Base-by-base conservation (phyloP, 1,140 invertebrate species). In the Drosophila kurseongensis region DNA sequence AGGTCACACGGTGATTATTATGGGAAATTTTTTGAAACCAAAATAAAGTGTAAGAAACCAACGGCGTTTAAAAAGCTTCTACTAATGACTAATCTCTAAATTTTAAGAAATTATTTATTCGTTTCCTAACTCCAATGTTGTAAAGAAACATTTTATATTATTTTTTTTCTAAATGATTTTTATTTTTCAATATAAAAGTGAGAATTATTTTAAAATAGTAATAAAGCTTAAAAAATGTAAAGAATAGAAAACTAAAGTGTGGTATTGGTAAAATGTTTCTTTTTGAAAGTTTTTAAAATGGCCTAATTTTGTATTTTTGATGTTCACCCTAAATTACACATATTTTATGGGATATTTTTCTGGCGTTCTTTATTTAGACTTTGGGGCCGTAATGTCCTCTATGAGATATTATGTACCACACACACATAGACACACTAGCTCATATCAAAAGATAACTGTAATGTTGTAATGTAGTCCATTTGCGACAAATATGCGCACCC, bases 401-500 rank as follows among this genome's bases (percentile, higher is more conserved):
- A 68, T 68, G 45, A 41, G 51, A 60, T 60, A 69, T 48, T 56
- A 73, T 38, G 55, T 54, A 35, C 48, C 40, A 54, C 57, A 27
- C 67, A 55, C 68, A 41, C 57, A 77, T 41, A 14, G 29, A 32
- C 27, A 50, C 48, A 51, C 48, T 3, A 51, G 29, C 66, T 42
- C 47, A 73, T 78, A 85, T 85, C 78, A 81, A 75, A 63, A 85
- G 82, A 85, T 86, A 86, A 86, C 83, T 82, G 82, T 82, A 75
- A 75, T 78, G 83, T 85, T 80, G 82, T 85, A 85, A 85, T 86
- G 82, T 86, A 86, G 75, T 86, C 83, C 83, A 86, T 86, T 86
- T 86, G 83, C 79, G 83, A 88, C 82, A 86, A 86, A 86, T 86
- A 82, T 86, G 82, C 83, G 75, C 77, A 82, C 58, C 57, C 66